Percentiles rank a stretch among this genome's conserved stretches.
Evolutionary conservation across 2,113 vertebrate genomes (phyloP).

Genomic region (Sorex araneus): DNA sequence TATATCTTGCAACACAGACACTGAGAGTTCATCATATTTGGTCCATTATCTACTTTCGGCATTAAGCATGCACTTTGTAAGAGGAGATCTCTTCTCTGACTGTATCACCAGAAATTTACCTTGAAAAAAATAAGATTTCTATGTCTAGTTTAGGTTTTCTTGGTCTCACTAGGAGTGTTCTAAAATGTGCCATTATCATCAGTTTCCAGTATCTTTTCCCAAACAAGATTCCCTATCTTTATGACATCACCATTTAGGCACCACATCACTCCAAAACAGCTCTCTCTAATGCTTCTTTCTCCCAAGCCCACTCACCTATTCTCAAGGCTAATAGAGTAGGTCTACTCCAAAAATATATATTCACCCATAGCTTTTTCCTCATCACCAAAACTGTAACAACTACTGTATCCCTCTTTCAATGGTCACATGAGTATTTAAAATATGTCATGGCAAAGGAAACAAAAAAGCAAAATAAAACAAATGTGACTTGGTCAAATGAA

Average conservation of each 20-base stretch:
- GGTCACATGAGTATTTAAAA: background rate
- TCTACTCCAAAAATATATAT: background rate
- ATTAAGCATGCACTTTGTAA: too few species aligned
- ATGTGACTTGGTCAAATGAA: too few species aligned
- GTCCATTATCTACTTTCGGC: too few species aligned
- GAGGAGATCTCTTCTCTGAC: constrained; percentile 9
- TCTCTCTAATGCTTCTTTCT: background rate
- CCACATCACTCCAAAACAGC: background rate
- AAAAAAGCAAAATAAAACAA: too few species aligned
- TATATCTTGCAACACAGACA: too few species aligned
- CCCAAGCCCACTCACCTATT: background rate
- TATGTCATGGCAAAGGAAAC: too few species aligned
- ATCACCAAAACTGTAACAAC: background rate
- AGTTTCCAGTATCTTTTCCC: background rate
- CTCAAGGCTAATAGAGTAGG: too few species aligned
- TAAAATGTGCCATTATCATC: background rate
- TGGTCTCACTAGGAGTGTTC: background rate
- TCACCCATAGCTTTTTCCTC: background rate
- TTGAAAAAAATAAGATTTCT: background rate
- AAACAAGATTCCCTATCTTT: background rate
- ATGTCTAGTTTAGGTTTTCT: background rate
- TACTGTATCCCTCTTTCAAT: background rate
- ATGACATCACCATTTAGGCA: background rate
- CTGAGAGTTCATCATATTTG: too few species aligned
- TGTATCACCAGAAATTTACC: constrained; percentile 13